Percentiles rank a stretch among this genome's conserved stretches.
These are phyloP conservation scores for Apamea sordens DNA, from an alignment of 2,888 invertebrate species.

Conservation along the genomic window DNA sequence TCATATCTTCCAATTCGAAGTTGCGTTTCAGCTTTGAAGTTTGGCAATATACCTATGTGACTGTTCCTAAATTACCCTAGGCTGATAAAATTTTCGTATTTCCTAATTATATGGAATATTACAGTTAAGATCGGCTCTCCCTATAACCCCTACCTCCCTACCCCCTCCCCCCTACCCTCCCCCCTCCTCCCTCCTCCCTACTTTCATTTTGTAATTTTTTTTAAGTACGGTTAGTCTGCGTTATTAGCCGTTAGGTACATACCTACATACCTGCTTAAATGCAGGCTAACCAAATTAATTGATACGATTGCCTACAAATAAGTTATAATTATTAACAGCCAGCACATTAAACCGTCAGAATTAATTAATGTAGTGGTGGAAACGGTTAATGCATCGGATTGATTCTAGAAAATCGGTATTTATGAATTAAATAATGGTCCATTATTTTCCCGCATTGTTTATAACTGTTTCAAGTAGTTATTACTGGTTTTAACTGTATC, in stretches of 20 bases:
- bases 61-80: too few relatives aligned
- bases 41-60: too few relatives aligned
- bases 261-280: too few relatives aligned
- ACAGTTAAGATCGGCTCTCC: too few relatives aligned
- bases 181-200: too few relatives aligned
- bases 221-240: too few relatives aligned
- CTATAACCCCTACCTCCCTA: too few relatives aligned
- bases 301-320: neutral
- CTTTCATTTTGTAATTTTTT: neutral
- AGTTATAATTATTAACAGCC: slow-evolving; percentile 8
- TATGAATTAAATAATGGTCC: slow-evolving; percentile 15
- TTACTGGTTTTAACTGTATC: neutral
- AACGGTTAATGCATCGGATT: slow-evolving; percentile 7
- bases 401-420: slow-evolving; percentile 14
- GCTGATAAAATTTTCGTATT: too few relatives aligned
- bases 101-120: too few relatives aligned
- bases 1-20: neutral
- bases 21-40: neutral
- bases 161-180: too few relatives aligned
- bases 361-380: slow-evolving; percentile 2
- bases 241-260: too few relatives aligned
- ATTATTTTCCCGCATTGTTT: neutral
- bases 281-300: neutral
- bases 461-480: neutral
- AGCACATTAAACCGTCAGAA: neutral